Percentiles rank a stretch among this genome's conserved stretches.
Evolutionary conservation across 2,797 vertebrate species (phyloP).

Genomic region (Gymnocypris eckloni): DNA sequence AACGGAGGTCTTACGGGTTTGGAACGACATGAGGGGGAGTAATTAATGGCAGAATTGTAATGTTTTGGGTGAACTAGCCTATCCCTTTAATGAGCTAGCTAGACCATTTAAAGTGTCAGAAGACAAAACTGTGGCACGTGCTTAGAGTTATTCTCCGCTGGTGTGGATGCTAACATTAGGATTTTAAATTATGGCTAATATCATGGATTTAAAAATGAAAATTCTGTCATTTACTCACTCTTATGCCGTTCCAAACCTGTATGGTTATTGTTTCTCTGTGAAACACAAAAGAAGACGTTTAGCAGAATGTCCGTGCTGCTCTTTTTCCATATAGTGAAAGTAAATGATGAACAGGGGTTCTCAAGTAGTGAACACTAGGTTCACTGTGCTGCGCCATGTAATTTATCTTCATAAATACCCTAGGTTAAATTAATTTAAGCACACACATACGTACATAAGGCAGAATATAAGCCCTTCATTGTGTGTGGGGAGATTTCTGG

Average conservation of each 20-base stretch:
- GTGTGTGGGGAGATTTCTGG: constrained; percentile 55
- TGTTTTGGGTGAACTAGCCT: too few relatives aligned
- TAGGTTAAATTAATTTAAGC: constrained; percentile 43
- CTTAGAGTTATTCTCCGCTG: too few relatives aligned
- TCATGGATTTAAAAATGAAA: neutral
- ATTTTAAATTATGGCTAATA: neutral
- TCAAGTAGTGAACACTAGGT: neutral
- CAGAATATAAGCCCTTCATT: constrained; percentile 49
- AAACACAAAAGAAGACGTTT: neutral
- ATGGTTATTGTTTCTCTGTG: neutral
- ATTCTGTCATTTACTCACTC: neutral
- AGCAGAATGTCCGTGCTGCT: neutral
- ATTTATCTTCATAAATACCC: constrained; percentile 28
- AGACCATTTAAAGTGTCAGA: neutral
- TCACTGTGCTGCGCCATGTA: constrained; percentile 5
- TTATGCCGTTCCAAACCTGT: neutral
- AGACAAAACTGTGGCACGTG: neutral
- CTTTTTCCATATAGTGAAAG: neutral
- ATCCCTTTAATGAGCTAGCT: too few relatives aligned
- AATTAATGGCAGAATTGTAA: too few relatives aligned
- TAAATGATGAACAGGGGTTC: neutral
- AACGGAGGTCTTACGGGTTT: too few relatives aligned
- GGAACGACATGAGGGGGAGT: too few relatives aligned
- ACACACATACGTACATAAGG: neutral
- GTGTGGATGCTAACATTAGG: neutral